These are phyloP conservation scores for Crypturellus undulatus DNA, from an alignment of 2,113 vertebrate species.

Conservation along the genomic window DNA sequence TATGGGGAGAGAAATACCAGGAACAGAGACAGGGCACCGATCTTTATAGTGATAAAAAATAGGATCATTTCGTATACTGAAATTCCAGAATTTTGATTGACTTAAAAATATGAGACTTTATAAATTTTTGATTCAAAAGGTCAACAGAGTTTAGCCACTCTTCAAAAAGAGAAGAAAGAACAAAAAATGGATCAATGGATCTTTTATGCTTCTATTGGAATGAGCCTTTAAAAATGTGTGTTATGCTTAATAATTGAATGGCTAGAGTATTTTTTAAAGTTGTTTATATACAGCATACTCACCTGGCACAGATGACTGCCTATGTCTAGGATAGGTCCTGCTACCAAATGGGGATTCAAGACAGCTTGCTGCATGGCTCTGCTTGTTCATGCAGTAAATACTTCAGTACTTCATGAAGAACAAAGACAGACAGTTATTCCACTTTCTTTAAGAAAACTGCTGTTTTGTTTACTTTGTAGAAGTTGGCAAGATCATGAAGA, in stretches of 20 bases:
- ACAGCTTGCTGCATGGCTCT: not conserved
- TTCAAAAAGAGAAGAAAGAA: not conserved
- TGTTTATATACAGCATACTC: not conserved
- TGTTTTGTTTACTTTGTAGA: not conserved
- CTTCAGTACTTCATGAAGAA: not conserved
- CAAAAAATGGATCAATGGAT: not conserved
- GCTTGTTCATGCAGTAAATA: not conserved
- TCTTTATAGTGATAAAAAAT: slow-evolving; percentile 37
- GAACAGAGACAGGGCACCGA: slow-evolving; percentile 20
- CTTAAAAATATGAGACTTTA: not conserved
- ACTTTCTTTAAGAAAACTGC: not conserved
- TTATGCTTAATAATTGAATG: not conserved
- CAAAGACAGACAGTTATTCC: not conserved
- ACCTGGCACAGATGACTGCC: not conserved
- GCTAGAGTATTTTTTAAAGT: not conserved
- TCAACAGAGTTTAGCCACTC: slow-evolving; percentile 14
- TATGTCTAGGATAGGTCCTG: not conserved
- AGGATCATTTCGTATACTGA: not conserved
- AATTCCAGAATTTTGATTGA: slow-evolving; percentile 48
- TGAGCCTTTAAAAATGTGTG: not conserved
- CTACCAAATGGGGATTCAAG: not conserved
- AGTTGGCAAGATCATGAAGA: not conserved
- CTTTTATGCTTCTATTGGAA: not conserved
- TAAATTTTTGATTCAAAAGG: slow-evolving; percentile 51
- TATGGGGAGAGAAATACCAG: slow-evolving; percentile 28